Evolutionary conservation across 2,888 invertebrate genomes (phyloP).

Genomic region (Dolomedes plantarius): DNA sequence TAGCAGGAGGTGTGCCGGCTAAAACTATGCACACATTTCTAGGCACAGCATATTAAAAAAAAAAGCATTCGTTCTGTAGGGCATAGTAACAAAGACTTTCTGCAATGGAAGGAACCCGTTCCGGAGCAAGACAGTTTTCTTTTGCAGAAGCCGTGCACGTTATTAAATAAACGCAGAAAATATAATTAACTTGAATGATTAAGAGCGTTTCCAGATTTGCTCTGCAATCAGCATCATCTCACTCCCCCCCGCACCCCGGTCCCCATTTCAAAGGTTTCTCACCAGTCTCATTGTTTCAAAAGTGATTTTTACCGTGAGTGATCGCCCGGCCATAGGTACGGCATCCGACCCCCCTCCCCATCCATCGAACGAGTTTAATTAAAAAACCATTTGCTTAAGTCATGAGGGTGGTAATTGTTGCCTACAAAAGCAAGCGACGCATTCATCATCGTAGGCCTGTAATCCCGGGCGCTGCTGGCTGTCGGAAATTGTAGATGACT

Average conservation of each 20-base stretch:
- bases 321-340: background rate
- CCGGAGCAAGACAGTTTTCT: background rate
- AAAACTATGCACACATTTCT: too few relatives aligned
- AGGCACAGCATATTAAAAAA: too few relatives aligned
- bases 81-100: too few relatives aligned
- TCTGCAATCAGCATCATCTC: constrained; percentile 9
- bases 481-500: constrained; percentile 71
- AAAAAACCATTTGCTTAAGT: constrained; percentile 71
- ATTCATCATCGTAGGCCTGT: constrained; percentile 70
- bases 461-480: constrained; percentile 65
- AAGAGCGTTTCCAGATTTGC: background rate
- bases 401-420: constrained; percentile 33
- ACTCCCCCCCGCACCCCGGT: background rate
- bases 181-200: constrained; percentile 1
- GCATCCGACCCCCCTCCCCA: background rate
- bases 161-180: constrained; percentile 10
- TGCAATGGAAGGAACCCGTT: too few relatives aligned
- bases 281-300: constrained; percentile 14
- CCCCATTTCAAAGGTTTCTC: background rate
- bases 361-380: constrained; percentile 47
- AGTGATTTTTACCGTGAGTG: constrained; percentile 12
- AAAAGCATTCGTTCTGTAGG: too few relatives aligned
- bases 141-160: background rate
- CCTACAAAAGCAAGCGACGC: constrained; percentile 41
- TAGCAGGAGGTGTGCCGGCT: too few relatives aligned